Base-by-base conservation (phyloP, 2,797 vertebrate genomes). In the Tenualosa thibaudeaui region DNA sequence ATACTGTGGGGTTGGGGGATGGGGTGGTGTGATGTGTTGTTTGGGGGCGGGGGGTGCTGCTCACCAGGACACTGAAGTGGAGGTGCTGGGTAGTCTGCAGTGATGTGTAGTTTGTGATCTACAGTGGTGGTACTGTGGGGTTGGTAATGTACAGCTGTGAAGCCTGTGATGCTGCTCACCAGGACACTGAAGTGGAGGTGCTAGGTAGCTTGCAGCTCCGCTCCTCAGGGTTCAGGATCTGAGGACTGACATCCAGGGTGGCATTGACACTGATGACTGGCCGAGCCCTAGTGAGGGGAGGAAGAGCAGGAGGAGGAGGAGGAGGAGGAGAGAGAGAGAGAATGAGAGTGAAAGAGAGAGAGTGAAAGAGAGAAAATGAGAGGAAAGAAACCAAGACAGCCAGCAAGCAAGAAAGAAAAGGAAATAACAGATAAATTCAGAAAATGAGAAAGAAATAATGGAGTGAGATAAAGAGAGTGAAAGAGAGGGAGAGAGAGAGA, bases 211-310 rank as follows among this genome's bases (percentile, higher is more conserved):
- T 83, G 91, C 98, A 99, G 46, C 26, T 90, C 94, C 97, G 98
- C 0, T 96, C 96, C 56, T 98, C 97, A 1, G 97, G 97, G 91
- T 98, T 99, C 90, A 99, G 94, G 92, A 99, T 96, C 87, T 97
- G 96, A 82, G 98, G 98, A 1, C 92, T 97, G 40, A 99, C 94
- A 91, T 98, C 97, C 85, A 99, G 90, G 1, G 96, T 96, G 82
- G 97, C 95, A 75, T 96, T 97, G 26, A 99, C 97, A 49, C 94
- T 95, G 91, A 99, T 97, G 85, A 99, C 98, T 0, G 98, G 98
- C 53, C 98, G 96, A 75, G 98, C 96, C 91, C 98, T 99, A 87
- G 78, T 82, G 7, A 31, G 4, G 8, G 5, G 58, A 22, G 22
- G 3, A 62, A 19, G 12, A 88, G 50, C 31, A 84, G 86, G 87